Conservation (phyloP, 1,140 invertebrate species). For the Mycetomoellerius zeteki region DNA sequence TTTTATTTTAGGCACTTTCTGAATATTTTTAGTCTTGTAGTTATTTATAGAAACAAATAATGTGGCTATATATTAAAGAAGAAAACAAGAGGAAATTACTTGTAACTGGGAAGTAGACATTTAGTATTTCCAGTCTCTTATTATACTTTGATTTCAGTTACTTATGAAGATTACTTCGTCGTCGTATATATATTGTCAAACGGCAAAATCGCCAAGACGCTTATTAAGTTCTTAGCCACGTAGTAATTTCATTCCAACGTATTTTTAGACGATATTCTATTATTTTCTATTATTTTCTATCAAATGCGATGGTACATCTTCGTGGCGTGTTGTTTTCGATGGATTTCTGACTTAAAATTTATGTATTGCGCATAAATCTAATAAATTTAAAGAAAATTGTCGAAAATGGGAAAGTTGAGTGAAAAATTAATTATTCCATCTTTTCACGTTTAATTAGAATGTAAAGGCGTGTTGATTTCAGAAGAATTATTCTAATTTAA, state of each 20-base stretch:
- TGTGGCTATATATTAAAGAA: conserved; percentile 14
- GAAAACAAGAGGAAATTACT: conserved; percentile 53
- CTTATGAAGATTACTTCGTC: conserved; percentile 54
- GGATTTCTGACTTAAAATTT: conserved; percentile 2
- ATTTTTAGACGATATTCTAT: conserved; percentile 48
- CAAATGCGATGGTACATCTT: not conserved
- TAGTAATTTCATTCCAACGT: conserved; percentile 38
- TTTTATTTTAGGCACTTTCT: not conserved
- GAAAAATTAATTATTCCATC: conserved; percentile 10
- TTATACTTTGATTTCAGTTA: conserved; percentile 58
- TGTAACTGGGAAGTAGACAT: conserved; percentile 47
- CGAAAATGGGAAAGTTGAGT: not conserved
- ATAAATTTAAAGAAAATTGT: conserved; percentile 1
- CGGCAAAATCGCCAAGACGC: conserved; percentile 7
- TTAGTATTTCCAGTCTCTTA: conserved; percentile 32
- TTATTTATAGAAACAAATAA: conserved; percentile 46
- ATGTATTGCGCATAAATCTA: not conserved
- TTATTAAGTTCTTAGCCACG: conserved; percentile 48
- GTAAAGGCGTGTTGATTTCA: not conserved
- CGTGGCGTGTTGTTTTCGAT: not conserved
- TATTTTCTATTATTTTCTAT: conserved; percentile 35
- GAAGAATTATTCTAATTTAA: not conserved
- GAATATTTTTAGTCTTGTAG: not conserved
- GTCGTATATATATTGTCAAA: conserved; percentile 28
- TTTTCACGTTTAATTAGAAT: not conserved